Percentiles rank a stretch among this genome's conserved stretches.
These are phyloP conservation scores for Carabus problematicus DNA, from an alignment of 2,888 invertebrate species.

Conservation along the genomic window DNA sequence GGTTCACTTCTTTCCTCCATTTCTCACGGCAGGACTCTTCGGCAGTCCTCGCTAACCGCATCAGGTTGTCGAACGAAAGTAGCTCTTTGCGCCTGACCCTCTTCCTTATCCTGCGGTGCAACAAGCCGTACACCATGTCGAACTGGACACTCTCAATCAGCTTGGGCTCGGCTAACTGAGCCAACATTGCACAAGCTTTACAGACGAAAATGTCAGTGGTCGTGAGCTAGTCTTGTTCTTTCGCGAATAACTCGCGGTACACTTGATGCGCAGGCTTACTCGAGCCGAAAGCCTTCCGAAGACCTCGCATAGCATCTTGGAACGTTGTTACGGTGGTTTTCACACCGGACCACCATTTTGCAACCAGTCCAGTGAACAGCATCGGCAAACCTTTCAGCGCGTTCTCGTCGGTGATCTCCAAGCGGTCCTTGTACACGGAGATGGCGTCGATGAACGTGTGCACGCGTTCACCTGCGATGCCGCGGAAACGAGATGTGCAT, in stretches of 20 bases:
- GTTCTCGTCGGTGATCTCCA: too few relatives aligned
- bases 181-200: constrained; percentile 22
- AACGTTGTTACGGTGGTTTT: constrained; percentile 27
- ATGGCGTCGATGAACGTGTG: too few relatives aligned
- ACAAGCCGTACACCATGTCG: constrained; percentile 30
- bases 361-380: too few relatives aligned
- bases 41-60: background rate
- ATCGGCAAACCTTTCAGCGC: too few relatives aligned
- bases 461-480: too few relatives aligned
- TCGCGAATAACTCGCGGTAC: constrained; percentile 23
- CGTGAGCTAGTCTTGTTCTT: constrained; percentile 17
- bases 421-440: too few relatives aligned
- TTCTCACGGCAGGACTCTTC: constrained; percentile 14
- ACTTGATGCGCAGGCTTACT: constrained; percentile 23
- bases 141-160: constrained; percentile 15
- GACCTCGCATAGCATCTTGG: constrained; percentile 28
- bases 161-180: background rate
- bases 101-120: constrained; percentile 22
- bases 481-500: too few relatives aligned
- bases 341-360: constrained; percentile 44
- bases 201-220: constrained; percentile 21
- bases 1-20: background rate
- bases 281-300: constrained; percentile 30
- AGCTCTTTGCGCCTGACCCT: constrained; percentile 7
- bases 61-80: constrained; percentile 13